Base-by-base conservation (phyloP, 1,140 invertebrate species). In the Drosophila arawakana region DNA sequence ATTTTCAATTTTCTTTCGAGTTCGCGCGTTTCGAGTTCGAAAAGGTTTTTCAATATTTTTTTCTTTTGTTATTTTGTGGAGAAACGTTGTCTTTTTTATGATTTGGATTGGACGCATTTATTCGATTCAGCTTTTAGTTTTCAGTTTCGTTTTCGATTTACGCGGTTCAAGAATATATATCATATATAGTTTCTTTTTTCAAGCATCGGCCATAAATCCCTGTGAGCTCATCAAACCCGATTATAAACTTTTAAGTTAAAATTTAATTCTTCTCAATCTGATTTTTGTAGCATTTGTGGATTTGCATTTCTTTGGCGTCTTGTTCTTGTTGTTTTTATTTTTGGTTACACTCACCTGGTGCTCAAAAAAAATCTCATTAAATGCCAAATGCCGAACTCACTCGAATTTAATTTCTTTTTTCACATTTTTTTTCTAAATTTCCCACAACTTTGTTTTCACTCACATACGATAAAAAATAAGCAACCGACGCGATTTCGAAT, bases 131-230 rank as follows among this genome's bases (percentile, higher is more conserved):
- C 30, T 55, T 47, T 46, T 9, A 52, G 37, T 41, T 55, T 47
- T 46, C n/a, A 49, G 34, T 9, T 55, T 30, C 13, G 21, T 30
- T 21, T 60, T 58, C 39, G 39, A 46, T 49, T 72, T 37, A 58
- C 63, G 55, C 70, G 70, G 47, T 52, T 72, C 52, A 35, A 18
- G 2, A 3, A 30, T 30, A 30, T 30, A 30, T 30, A 30, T 30
- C 2, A 30, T 30, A 30, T 30, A 30, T 47, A n/a, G 5, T 57
- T 58, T 35, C 34, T 50, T 68, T 30, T 44, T 82, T 81, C 76
- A 90, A 73, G 71, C 92, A 90, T 92, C 92, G 91, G 92, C 92
- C 91, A 92, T 92, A 78, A 92, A 92, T 92, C 92, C 92, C 92
- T 92, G 92, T 91, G 89, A 91, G 92, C 92, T 92, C 82, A 47